Conservation (phyloP, 2,113 vertebrate species). For the Neopipo cinnamomea region DNA sequence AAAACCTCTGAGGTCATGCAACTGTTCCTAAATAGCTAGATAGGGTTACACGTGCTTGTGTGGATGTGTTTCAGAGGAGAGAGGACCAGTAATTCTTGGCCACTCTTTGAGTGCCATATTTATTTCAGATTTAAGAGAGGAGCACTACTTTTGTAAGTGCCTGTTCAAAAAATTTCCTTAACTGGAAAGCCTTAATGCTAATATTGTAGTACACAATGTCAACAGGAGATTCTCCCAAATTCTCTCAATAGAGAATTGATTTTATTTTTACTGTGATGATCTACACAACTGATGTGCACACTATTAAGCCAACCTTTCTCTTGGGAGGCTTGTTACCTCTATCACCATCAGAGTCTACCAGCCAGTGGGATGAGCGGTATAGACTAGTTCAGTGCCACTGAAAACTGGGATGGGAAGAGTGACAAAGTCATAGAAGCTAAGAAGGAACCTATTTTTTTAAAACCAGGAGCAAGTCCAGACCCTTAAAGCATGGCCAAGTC, state of each 20-base stretch:
- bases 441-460: background rate
- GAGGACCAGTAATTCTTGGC: background rate
- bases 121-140: background rate
- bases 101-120: background rate
- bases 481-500: background rate
- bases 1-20: background rate
- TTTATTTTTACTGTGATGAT: background rate
- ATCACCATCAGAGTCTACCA: background rate
- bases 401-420: background rate
- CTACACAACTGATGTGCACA: background rate
- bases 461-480: background rate
- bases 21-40: background rate
- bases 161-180: background rate
- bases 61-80: background rate
- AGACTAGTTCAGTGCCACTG: rapidly evolving
- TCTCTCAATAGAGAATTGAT: background rate
- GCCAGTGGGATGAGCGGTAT: background rate
- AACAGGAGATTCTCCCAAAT: background rate
- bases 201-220: no score
- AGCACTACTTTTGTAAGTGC: background rate
- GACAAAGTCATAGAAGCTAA: background rate
- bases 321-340: background rate
- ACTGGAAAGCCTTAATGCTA: background rate
- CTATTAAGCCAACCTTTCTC: background rate
- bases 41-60: background rate